Evolutionary conservation across 2,113 vertebrate species (phyloP).

Genomic region (Arenaria interpres): DNA sequence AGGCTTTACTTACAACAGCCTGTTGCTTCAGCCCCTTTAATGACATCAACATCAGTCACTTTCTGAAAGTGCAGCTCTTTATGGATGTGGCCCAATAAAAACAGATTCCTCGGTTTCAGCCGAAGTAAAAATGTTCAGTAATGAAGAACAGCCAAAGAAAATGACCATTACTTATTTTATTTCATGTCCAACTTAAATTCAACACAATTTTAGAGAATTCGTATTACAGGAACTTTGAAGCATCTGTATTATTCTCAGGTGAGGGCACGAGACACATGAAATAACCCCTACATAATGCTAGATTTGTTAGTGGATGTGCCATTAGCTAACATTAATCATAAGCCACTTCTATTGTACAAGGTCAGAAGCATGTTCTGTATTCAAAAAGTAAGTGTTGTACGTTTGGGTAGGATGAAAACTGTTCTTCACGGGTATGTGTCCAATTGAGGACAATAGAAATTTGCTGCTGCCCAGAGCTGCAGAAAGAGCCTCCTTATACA

Average conservation of each 20-base stretch:
- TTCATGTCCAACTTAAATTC: neutral
- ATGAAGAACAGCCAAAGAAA: slow-evolving; percentile 5
- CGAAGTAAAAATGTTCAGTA: neutral
- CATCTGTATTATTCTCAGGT: neutral
- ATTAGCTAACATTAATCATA: slow-evolving; percentile 12
- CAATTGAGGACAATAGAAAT: slow-evolving; percentile 22
- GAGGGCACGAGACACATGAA: neutral
- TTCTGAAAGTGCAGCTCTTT: neutral
- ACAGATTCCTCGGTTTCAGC: neutral
- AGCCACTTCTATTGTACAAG: neutral
- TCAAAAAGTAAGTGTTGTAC: neutral
- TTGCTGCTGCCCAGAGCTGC: neutral
- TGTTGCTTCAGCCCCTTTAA: neutral
- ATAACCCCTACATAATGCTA: neutral
- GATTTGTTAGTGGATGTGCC: neutral
- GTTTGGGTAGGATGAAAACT: neutral
- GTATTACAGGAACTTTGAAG: neutral
- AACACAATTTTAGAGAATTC: neutral
- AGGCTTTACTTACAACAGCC: neutral
- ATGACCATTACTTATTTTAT: neutral
- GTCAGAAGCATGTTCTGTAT: slow-evolving; percentile 13
- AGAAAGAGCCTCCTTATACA: neutral
- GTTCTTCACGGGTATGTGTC: neutral
- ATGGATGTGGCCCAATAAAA: neutral
- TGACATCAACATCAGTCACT: neutral